Conservation (phyloP, 1,140 invertebrate genomes). For the Cyphomyrmex costatus region DNA sequence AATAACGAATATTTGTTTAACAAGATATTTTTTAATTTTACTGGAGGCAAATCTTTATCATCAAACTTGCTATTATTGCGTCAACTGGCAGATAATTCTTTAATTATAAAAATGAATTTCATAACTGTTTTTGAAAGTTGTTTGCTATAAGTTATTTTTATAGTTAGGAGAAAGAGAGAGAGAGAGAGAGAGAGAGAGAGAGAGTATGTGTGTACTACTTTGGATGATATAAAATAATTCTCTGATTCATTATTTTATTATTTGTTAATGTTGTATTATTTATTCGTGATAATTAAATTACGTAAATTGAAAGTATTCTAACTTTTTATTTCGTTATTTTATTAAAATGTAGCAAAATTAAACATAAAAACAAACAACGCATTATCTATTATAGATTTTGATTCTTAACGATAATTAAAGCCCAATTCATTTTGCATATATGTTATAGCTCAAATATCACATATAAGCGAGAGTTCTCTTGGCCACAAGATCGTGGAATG, state of each 20-base stretch:
- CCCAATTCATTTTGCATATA: not conserved
- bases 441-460: not conserved
- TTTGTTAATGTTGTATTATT: not conserved
- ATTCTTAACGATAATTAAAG: not conserved
- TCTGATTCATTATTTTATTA: not conserved
- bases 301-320: not conserved
- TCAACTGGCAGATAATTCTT: not conserved
- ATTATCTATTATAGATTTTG: not conserved
- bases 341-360: not conserved
- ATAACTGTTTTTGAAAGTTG: not conserved
- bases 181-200: too few species aligned
- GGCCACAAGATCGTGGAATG: not conserved
- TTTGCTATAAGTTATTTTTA: not conserved
- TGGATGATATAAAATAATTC: too few species aligned
- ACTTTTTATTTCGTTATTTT: not conserved
- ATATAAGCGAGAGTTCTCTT: not conserved
- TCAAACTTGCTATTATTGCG: conserved; percentile 2
- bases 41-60: not conserved
- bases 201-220: too few species aligned
- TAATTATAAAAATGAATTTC: not conserved
- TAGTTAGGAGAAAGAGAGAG: too few species aligned
- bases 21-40: conserved; percentile 1
- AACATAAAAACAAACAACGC: not conserved
- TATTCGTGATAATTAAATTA: not conserved
- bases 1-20: conserved; percentile 28